Evolutionary conservation across 2,888 invertebrate genomes (phyloP).

Genomic region (Carcina quercana): DNA sequence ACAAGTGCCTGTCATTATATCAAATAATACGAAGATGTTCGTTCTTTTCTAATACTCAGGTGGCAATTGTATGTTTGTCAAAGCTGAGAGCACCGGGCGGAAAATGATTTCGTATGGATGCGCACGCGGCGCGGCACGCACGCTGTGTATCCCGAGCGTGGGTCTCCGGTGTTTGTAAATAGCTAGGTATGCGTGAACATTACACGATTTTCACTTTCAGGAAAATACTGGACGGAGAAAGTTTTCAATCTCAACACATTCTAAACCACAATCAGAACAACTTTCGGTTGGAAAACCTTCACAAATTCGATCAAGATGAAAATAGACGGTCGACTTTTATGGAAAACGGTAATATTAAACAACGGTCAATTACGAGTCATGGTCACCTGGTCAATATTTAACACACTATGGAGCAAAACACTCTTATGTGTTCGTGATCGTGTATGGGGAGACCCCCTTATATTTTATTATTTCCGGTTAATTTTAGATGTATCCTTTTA

Average conservation of each 20-base stretch:
- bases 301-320: no score
- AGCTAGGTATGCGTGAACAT: conserved; percentile 32
- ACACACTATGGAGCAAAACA: no score
- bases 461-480: no score
- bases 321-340: not conserved
- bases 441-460: no score
- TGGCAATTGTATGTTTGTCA: conserved; percentile 28
- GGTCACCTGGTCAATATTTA: no score
- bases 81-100: conserved; percentile 28
- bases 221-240: conserved; percentile 23
- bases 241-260: no score
- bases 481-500: no score
- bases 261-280: no score
- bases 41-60: conserved; percentile 35
- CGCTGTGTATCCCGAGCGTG: conserved; percentile 33
- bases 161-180: conserved; percentile 26
- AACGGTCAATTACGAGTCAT: no score
- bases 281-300: no score
- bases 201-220: conserved; percentile 63
- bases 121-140: conserved; percentile 9
- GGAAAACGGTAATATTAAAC: not conserved
- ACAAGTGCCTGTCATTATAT: conserved; percentile 61
- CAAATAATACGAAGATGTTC: conserved; percentile 49
- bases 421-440: no score
- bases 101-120: conserved; percentile 27